Conservation (phyloP, 1,140 invertebrate genomes). For the Choristoneura fumiferana region DNA sequence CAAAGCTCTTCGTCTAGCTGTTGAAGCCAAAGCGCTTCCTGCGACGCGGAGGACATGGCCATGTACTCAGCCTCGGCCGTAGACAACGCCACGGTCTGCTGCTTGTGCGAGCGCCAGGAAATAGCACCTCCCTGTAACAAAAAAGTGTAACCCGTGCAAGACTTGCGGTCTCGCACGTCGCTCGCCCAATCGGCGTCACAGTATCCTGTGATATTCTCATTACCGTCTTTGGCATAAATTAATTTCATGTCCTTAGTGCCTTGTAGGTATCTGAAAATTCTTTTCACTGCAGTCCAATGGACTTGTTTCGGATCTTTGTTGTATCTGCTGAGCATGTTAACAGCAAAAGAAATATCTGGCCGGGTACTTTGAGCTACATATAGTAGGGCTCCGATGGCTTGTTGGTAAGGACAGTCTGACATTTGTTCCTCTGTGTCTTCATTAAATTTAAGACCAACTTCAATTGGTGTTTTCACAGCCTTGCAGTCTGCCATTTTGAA, state of each 20-base stretch:
- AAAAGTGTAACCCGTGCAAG: too few relatives aligned
- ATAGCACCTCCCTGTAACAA: constrained; percentile 46
- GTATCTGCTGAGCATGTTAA: constrained; percentile 34
- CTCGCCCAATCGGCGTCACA: constrained; percentile 66
- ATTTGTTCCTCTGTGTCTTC: constrained; percentile 15
- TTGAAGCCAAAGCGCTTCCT: constrained; percentile 36
- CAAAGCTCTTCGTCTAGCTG: constrained; percentile 29
- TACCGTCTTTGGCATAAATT: constrained; percentile 25
- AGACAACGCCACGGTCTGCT: too few relatives aligned
- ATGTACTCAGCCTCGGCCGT: constrained; percentile 70
- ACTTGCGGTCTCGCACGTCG: too few relatives aligned
- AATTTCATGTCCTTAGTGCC: constrained; percentile 29
- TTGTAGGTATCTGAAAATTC: constrained; percentile 35
- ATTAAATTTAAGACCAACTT: constrained; percentile 30
- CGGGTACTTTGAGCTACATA: constrained; percentile 36
- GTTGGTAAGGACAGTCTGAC: constrained; percentile 33
- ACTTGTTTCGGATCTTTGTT: constrained; percentile 25
- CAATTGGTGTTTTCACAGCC: constrained; percentile 32
- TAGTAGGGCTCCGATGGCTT: constrained; percentile 34
- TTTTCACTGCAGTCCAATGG: constrained; percentile 37
- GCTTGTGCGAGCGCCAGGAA: constrained; percentile 45
- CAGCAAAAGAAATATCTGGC: constrained; percentile 39
- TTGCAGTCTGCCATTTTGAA: constrained; percentile 36
- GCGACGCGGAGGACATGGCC: constrained; percentile 27
- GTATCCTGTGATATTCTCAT: constrained; percentile 36